Evolutionary conservation across 64 coral and sea anemone genomes (phyloP).

Genomic region (Montipora cactus): DNA sequence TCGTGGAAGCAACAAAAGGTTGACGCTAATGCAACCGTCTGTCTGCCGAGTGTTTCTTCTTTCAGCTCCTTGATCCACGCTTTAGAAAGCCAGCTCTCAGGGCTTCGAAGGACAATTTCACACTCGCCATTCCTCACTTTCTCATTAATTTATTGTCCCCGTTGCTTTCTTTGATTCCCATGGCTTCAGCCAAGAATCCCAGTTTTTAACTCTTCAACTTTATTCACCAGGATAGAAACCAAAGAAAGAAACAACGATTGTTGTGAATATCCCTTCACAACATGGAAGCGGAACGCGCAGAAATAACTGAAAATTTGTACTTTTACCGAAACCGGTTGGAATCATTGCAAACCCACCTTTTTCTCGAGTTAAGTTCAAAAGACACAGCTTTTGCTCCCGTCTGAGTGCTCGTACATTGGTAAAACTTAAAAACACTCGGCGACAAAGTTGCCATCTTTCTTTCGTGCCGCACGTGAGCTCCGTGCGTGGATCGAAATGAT

Average conservation of each 20-base stretch:
- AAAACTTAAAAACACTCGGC: too few relatives aligned
- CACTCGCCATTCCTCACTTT: neutral
- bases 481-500: too few relatives aligned
- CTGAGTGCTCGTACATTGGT: too few relatives aligned
- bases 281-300: neutral
- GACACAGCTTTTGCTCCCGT: neutral
- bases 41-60: neutral
- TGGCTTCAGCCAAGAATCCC: neutral
- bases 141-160: neutral
- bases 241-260: neutral
- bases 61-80: neutral
- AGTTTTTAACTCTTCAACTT: neutral
- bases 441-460: too few relatives aligned
- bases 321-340: neutral
- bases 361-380: neutral
- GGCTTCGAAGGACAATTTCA: neutral
- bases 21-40: neutral
- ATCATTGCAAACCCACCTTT: neutral
- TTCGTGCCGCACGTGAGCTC: too few relatives aligned
- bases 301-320: neutral
- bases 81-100: neutral
- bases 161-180: neutral
- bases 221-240: neutral
- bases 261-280: neutral
- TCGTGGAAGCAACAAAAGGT: too few relatives aligned